Base-by-base conservation (phyloP, 1,140 invertebrate genomes). In the Himalopsyche phryganea region DNA sequence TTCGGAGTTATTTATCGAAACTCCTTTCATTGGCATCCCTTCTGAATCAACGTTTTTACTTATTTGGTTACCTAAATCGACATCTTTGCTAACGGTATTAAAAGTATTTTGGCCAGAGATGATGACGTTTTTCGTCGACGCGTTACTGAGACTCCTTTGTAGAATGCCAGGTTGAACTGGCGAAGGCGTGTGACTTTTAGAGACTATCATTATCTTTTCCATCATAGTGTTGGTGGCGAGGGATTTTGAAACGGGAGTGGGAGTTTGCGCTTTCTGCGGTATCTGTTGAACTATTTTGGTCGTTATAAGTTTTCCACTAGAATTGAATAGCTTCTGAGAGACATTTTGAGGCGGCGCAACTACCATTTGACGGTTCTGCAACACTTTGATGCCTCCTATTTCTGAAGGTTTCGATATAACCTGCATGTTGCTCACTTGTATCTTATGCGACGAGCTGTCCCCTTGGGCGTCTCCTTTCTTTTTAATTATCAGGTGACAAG, bases 181-280 rank as follows among this genome's bases (percentile, higher is more conserved):
- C 18, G 69, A 59, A 1, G 71, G 65, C 67, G 75, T 74, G n/a
- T 67, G 59, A 0, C 71, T 65, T 66, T 77, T 77, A 0, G 76
- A 76, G 13, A 78, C 74, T 6, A 78, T 71, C 11, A 78, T 72
- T 69, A 78, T 73, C 67, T 77, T 77, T n/a, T 78, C 76, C 7
- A 55, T 42, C 6, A 50, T 6, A 6, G 54, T 9, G n/a, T 49
- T 54, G 2, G 53, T 15, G 1, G 48, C 23, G 15, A 15, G 56
- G n/a, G 53, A 20, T 48, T 61, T 55, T 4, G 52, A 20, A 17
- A 40, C 35, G 19, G 44, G 50, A 52, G 51, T 61, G 66, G 61
- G n/a, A 68, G 68, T 28, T 69, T 60, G 46, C 48, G 66, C n/a
- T 66, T 53, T 19, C 66, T 49, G 13, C 66, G 65, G 11, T 61